Conservation (phyloP, 2,797 vertebrate genomes). For the Pseudomugil gertrudae region DNA sequence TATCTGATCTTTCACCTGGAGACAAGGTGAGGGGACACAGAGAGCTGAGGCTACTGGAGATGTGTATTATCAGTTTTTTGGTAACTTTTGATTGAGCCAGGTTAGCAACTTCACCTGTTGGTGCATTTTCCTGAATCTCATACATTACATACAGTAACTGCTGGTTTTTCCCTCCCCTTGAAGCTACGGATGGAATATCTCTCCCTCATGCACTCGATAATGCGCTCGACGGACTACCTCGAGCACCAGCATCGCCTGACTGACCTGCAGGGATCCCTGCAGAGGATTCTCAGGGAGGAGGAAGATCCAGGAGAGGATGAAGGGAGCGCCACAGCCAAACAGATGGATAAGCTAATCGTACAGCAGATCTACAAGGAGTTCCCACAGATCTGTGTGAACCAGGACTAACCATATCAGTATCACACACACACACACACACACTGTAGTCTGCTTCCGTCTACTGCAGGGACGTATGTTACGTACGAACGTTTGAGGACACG, state of each 20-base stretch:
- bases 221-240: constrained; percentile 92
- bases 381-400: constrained; percentile 81
- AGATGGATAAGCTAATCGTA: constrained; percentile 97
- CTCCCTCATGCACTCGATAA: constrained; percentile 95
- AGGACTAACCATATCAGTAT: constrained; percentile 57
- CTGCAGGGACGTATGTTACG: constrained; percentile 40
- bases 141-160: background rate
- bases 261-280: constrained; percentile 90
- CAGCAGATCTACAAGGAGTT: constrained; percentile 94
- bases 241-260: constrained; percentile 92
- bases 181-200: constrained; percentile 98
- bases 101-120: background rate
- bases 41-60: background rate
- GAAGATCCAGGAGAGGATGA: constrained; percentile 74
- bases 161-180: constrained; percentile 15
- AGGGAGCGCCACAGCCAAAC: constrained; percentile 86
- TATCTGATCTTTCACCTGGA: constrained; percentile 95
- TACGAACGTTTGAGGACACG: constrained; percentile 11
- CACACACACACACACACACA: constrained; percentile 27
- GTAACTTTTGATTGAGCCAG: too few relatives aligned
- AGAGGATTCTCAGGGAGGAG: constrained; percentile 91
- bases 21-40: constrained; percentile 84
- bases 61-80: background rate
- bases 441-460: constrained; percentile 58
- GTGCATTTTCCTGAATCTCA: background rate